Conservation (phyloP, 2,888 invertebrate species). For the Hypercompe scribonia region DNA sequence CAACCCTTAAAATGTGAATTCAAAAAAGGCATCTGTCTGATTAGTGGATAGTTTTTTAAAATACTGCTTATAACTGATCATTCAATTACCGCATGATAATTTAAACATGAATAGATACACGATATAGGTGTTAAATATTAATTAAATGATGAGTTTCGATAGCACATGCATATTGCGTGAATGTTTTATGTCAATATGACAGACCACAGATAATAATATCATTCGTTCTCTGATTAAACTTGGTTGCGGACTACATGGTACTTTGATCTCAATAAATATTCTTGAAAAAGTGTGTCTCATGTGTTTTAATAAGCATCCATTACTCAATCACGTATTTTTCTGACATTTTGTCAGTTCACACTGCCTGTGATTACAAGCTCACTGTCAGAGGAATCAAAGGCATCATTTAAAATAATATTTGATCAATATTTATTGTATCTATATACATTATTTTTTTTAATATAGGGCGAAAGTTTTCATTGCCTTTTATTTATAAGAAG, state of each 20-base stretch:
- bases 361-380: background rate
- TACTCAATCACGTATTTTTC: background rate
- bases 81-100: background rate
- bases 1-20: too few relatives aligned
- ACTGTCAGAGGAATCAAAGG: too few relatives aligned
- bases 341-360: background rate
- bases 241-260: background rate
- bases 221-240: slow-evolving; percentile 7
- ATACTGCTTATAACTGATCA: background rate
- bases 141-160: slow-evolving; percentile 14
- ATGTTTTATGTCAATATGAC: slow-evolving; percentile 49
- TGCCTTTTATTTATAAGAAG: too few relatives aligned
- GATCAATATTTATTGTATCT: too few relatives aligned
- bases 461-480: too few relatives aligned
- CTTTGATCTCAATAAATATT: background rate
- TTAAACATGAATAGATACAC: background rate
- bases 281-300: background rate
- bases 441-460: too few relatives aligned
- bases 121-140: slow-evolving; percentile 24
- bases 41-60: background rate
- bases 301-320: background rate
- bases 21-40: background rate
- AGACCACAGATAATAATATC: slow-evolving; percentile 36
- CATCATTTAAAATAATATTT: too few relatives aligned
- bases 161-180: slow-evolving; percentile 22